Conservation (phyloP, 2,113 vertebrate species). For the Chaenogobius annularis region DNA sequence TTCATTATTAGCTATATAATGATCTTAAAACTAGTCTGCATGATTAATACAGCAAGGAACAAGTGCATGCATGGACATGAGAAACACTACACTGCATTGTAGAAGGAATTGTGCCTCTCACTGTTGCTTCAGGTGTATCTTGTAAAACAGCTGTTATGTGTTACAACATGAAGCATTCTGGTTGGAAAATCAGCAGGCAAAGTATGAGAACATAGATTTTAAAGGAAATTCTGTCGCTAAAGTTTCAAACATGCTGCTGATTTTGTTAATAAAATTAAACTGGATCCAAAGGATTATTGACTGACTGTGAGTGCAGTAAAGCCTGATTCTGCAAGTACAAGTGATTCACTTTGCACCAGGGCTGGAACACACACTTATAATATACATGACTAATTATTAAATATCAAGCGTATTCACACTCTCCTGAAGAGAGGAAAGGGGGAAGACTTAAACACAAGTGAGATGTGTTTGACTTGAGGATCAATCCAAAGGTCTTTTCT, state of each 20-base stretch:
- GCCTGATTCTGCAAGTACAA: not conserved
- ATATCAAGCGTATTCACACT: not conserved
- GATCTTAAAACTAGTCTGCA: not conserved
- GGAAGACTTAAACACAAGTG: not conserved
- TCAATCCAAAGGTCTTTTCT: no score
- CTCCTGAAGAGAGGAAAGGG: slow-evolving; percentile 1
- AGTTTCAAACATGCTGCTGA: not conserved
- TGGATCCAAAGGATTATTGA: not conserved
- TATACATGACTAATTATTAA: slow-evolving; percentile 14
- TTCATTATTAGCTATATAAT: not conserved
- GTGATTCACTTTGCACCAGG: slow-evolving; percentile 20
- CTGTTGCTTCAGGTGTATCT: not conserved
- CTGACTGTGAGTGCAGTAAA: not conserved
- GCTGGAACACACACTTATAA: slow-evolving; percentile 17
- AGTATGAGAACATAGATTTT: not conserved
- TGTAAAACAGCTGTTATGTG: slow-evolving; percentile 9
- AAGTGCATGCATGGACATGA: not conserved
- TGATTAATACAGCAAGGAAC: no score
- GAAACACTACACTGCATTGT: not conserved
- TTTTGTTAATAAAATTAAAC: slow-evolving; percentile 4
- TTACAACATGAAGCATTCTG: not conserved
- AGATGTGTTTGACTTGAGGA: not conserved
- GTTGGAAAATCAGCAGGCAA: not conserved
- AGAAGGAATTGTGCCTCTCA: not conserved
- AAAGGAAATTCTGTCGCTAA: not conserved